phyloP scores from a whole-genome alignment of 1,140 invertebrate genomes.

The Oedothorax gibbosus region DNA sequence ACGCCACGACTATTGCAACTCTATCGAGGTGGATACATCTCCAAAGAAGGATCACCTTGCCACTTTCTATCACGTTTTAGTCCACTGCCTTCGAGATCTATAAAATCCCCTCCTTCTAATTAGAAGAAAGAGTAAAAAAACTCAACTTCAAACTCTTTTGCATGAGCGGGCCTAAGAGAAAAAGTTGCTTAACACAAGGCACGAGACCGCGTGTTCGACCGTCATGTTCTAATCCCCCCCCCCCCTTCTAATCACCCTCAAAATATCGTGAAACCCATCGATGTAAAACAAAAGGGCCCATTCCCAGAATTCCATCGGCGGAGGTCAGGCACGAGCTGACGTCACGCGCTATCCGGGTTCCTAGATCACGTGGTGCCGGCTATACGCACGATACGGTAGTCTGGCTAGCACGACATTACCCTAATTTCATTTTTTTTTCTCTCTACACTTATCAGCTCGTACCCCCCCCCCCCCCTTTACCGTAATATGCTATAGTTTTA shows the following conservation, averaged over 20 bases:
- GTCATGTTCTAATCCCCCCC: slow-evolving; percentile 32
- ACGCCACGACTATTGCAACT: not conserved
- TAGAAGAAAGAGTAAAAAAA: not conserved
- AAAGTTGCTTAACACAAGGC: slow-evolving; percentile 2
- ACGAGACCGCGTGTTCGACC: slow-evolving; percentile 24
- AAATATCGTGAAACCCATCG: slow-evolving; percentile 42
- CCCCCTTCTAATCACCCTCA: not conserved
- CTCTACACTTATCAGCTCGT: not conserved
- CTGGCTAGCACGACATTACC: slow-evolving; percentile 47
- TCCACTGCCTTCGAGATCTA: not conserved
- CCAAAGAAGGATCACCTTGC: not conserved
- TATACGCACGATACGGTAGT: slow-evolving; percentile 36
- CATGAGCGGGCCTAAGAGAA: no score
- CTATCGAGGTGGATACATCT: not conserved
- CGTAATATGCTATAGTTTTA: not conserved
- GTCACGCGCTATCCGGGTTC: slow-evolving; percentile 58
- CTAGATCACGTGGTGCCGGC: slow-evolving; percentile 35
- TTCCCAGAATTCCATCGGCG: slow-evolving; percentile 39
- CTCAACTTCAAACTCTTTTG: no score
- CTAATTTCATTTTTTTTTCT: slow-evolving; percentile 35
- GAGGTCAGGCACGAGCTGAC: slow-evolving; percentile 60
- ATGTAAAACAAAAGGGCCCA: slow-evolving; percentile 44
- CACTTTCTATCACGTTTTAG: not conserved
- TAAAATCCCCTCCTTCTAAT: not conserved
- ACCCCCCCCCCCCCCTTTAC: slow-evolving; percentile 1